Evolutionary conservation across 2,797 vertebrate genomes (phyloP).

Genomic region (Halcyon leucocephala): DNA sequence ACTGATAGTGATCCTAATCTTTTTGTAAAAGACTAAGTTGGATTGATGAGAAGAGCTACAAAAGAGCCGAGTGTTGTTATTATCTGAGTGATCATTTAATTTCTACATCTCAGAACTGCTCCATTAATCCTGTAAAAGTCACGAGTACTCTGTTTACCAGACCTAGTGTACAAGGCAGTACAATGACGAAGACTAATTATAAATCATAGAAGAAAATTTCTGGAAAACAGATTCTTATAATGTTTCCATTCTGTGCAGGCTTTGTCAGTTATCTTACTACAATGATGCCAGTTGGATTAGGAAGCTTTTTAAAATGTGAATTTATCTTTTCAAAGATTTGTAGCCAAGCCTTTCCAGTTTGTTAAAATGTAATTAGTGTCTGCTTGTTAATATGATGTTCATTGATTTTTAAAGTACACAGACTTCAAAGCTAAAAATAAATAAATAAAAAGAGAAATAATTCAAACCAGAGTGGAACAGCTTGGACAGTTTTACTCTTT

Average conservation of each 20-base stretch:
- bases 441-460: slow-evolving; percentile 66
- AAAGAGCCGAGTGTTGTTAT: background rate
- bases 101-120: slow-evolving; percentile 2
- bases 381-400: slow-evolving; percentile 64
- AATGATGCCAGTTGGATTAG: slow-evolving; percentile 23
- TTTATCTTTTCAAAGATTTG: slow-evolving; percentile 49
- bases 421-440: slow-evolving; percentile 71
- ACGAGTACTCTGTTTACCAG: slow-evolving; percentile 34
- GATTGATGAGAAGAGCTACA: background rate
- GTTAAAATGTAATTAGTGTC: slow-evolving; percentile 55
- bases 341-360: slow-evolving; percentile 39
- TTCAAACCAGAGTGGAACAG: slow-evolving; percentile 70
- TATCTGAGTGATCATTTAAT: background rate
- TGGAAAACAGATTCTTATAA: slow-evolving; percentile 31
- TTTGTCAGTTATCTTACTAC: background rate
- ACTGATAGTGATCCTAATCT: background rate
- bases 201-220: slow-evolving; percentile 20
- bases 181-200: slow-evolving; percentile 41
- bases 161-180: background rate
- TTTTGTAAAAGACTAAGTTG: background rate
- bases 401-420: slow-evolving; percentile 72
- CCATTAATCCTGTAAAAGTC: slow-evolving; percentile 26
- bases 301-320: slow-evolving; percentile 5
- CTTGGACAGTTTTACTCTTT: slow-evolving; percentile 62
- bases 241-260: slow-evolving; percentile 30